A percentile compares a stretch with the other conserved stretches of the same genome.
Conservation (phyloP, 2,888 invertebrate species). For the Hirtodrosophila duncani region DNA sequence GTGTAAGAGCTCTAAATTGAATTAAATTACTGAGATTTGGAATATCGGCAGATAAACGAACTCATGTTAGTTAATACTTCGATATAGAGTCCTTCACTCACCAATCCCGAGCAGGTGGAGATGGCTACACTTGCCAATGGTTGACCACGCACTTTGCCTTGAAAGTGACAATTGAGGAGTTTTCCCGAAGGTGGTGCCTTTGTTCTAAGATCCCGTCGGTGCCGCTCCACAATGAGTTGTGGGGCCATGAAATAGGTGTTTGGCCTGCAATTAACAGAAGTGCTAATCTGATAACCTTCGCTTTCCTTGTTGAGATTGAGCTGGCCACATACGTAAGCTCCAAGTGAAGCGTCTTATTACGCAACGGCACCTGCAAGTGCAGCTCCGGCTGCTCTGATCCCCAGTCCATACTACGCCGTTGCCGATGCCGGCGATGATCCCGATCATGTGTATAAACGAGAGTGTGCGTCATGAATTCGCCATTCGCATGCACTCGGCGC, state of each 20-base stretch:
- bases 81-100: conserved; percentile 79
- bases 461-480: conserved; percentile 74
- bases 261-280: conserved; percentile 82
- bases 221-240: conserved; percentile 85
- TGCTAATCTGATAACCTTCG: too few species aligned
- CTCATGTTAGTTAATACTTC: neutral
- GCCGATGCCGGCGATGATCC: conserved; percentile 61
- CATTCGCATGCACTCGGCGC: conserved; percentile 73
- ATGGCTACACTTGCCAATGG: conserved; percentile 85
- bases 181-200: conserved; percentile 69
- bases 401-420: conserved; percentile 49
- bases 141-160: conserved; percentile 86
- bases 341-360: conserved; percentile 75
- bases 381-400: conserved; percentile 34
- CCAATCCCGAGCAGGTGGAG: conserved; percentile 90
- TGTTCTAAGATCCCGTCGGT: conserved; percentile 80
- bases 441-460: conserved; percentile 74
- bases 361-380: conserved; percentile 49
- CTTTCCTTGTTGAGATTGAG: too few species aligned
- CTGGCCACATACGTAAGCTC: conserved; percentile 76
- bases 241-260: conserved; percentile 84
- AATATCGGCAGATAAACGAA: too few species aligned
- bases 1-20: too few species aligned
- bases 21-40: too few species aligned
- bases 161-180: conserved; percentile 86